Percentiles rank a stretch among this genome's conserved stretches.
phyloP scores from a whole-genome alignment of 2,797 vertebrate species.

The Sciaenops ocellatus region DNA sequence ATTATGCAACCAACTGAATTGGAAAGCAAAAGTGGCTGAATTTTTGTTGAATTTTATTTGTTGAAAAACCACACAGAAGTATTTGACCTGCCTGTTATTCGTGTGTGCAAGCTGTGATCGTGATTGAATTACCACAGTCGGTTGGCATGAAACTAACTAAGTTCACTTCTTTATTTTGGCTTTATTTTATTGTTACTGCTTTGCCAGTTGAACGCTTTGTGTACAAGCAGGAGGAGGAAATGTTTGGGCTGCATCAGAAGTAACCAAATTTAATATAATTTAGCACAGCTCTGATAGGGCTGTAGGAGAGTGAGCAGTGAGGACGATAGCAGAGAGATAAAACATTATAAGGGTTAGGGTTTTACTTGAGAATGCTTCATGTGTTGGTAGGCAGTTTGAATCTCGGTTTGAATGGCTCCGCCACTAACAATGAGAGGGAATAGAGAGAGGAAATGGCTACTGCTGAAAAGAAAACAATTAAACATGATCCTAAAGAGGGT shows the following conservation, averaged over 20 bases:
- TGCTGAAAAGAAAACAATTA: not conserved
- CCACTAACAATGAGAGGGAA: not conserved
- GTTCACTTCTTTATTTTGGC: constrained; percentile 4
- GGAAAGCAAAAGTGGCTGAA: not conserved
- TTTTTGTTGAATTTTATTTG: not conserved
- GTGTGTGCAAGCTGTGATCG: not conserved
- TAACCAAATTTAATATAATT: not conserved
- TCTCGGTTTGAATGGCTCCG: not conserved
- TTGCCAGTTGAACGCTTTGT: not conserved
- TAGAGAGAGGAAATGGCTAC: not conserved
- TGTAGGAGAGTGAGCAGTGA: not conserved
- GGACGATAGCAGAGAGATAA: not conserved
- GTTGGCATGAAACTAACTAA: not conserved
- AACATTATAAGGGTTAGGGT: not conserved
- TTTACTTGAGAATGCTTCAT: not conserved
- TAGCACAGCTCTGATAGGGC: not conserved
- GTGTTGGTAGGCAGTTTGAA: not conserved
- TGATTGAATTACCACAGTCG: not conserved
- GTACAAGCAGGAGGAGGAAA: not conserved
- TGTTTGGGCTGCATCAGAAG: not conserved
- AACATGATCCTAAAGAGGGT: not conserved
- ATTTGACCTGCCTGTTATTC: not conserved
- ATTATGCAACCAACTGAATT: not conserved
- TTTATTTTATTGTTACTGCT: not conserved
- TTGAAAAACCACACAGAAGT: not conserved